Conservation (phyloP, 2,888 invertebrate species). For the Eupithecia subumbrata region DNA sequence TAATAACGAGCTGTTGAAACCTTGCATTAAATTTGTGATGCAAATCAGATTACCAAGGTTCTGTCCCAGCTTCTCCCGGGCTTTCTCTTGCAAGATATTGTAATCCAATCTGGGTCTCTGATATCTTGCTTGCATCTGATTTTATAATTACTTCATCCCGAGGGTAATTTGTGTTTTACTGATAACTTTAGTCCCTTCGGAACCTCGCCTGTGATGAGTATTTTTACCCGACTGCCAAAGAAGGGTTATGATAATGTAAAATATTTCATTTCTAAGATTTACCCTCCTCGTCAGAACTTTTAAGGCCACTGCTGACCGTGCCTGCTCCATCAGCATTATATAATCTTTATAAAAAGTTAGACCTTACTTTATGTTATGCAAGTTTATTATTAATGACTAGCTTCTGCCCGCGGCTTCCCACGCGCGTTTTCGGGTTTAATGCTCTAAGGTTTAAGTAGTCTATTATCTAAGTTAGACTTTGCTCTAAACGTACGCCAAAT, state of each 20-base stretch:
- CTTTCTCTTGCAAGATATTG: neutral
- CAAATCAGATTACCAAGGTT: conserved; percentile 48
- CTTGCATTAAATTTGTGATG: conserved; percentile 69
- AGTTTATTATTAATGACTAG: no score
- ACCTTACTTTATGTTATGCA: no score
- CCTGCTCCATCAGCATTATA: no score
- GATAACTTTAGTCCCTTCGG: neutral
- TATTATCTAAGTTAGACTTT: no score
- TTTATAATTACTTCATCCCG: neutral
- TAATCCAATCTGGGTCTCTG: neutral
- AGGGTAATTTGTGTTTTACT: neutral
- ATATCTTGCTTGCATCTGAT: neutral
- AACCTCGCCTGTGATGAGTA: neutral
- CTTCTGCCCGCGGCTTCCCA: no score
- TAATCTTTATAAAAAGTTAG: no score
- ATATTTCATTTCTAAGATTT: neutral
- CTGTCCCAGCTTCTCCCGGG: neutral
- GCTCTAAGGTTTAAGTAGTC: no score
- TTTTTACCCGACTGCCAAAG: neutral
- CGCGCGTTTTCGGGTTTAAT: no score
- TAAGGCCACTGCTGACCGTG: no score
- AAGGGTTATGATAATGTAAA: neutral
- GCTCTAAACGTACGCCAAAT: no score
- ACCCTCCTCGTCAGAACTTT: no score
- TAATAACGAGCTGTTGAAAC: conserved; percentile 69